Evolutionary conservation across 2,888 invertebrate species (phyloP), one percentile per base, ranked within the genome.

Genomic region (Neria commutata): DNA sequence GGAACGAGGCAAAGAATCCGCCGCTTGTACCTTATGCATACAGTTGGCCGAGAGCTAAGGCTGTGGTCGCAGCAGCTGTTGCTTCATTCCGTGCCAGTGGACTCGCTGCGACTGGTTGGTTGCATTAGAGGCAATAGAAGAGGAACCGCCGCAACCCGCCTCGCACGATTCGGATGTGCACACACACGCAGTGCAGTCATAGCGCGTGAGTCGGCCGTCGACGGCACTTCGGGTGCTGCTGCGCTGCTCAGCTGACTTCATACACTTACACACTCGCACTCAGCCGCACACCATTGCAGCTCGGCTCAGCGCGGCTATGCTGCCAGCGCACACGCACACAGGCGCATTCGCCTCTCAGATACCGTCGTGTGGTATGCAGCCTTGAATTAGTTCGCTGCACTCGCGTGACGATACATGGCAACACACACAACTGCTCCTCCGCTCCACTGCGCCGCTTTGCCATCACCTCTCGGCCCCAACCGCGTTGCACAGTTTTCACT

Each of bases 311-410:
- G 14, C 29, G 29, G 16, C 23, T 34, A n/a, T 42, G 51, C 51
- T 64, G 67, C 45, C 73, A 73, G 19, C 42, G n/a, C 37, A 63
- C 63, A 61, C 52, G 59, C 63, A 56, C 63, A 59, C 33, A 16
- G 17, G 19, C 37, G 21, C 45, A 50, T 55, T 42, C 55, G 56
- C 53, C 55, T 61, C 57, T 64, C 63, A 66, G 67, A 63, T 67
- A 53, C n/a, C 73, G 69, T 64, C 66, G 73, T 76, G 77, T 79
- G 81, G 79, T 80, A 81, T 81, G 81, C 76, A 81, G 81, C 81
- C 81, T 81, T 81, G 81, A 81, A 81, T 81, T 80, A 80, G 81
- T 81, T 81, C 81, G 81, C 73, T 81, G 81, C 81, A 81, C 81
- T 81, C 79, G 77, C 73, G 74, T 72, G 75, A 72, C 75, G 71